These are phyloP conservation scores for Noctua janthe DNA, from an alignment of 2,888 invertebrate species.

Conservation along the genomic window DNA sequence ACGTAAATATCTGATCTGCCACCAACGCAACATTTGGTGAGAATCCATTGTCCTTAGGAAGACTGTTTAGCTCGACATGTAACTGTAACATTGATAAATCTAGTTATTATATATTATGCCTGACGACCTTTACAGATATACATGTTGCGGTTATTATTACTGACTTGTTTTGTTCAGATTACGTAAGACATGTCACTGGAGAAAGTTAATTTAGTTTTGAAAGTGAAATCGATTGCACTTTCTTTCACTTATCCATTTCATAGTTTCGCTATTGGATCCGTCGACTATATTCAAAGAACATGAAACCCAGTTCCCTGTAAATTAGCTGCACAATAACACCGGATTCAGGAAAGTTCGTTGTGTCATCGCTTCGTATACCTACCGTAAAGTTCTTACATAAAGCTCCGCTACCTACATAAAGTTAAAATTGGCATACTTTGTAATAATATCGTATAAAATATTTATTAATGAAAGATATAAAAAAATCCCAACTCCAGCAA, in stretches of 20 bases:
- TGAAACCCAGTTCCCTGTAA: conserved; percentile 60
- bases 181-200: conserved; percentile 89
- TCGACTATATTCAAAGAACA: conserved; percentile 71
- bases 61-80: neutral
- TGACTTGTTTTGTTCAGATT: conserved; percentile 87
- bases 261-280: conserved; percentile 80
- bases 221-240: conserved; percentile 91
- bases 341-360: conserved; percentile 56
- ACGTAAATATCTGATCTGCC: neutral
- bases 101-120: conserved; percentile 60
- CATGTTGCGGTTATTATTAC: conserved; percentile 86
- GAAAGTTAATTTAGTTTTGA: conserved; percentile 91
- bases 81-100: conserved; percentile 61
- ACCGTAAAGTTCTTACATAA: conserved; percentile 52
- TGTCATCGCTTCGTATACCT: conserved; percentile 49
- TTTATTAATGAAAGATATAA: conserved; percentile 45
- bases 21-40: neutral
- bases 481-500: conserved; percentile 40
- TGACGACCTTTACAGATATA: conserved; percentile 86
- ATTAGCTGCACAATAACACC: conserved; percentile 52
- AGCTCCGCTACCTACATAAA: conserved; percentile 41
- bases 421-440: conserved; percentile 55
- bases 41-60: conserved; percentile 1
- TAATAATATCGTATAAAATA: conserved; percentile 44
- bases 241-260: conserved; percentile 89